Percentiles rank a stretch among this genome's conserved stretches.
Conservation (phyloP, 2,113 vertebrate species). For the Pseudorhombus dupliciocellatus region DNA sequence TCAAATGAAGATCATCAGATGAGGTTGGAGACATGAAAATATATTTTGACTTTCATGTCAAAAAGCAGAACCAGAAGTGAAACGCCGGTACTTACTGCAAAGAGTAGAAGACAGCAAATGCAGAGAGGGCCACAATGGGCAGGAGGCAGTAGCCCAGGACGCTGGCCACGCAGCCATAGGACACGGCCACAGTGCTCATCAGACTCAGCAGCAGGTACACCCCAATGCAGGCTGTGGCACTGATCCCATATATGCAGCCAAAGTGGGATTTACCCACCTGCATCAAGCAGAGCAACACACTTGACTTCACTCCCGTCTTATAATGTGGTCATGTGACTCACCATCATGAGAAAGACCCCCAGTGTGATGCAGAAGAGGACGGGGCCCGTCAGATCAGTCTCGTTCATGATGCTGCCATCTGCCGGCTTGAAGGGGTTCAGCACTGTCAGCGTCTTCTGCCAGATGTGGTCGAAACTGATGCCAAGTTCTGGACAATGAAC, state of each 20-base stretch:
- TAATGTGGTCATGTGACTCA: slow-evolving; percentile 52
- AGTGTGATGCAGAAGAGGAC: slow-evolving; percentile 86
- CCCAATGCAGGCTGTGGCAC: slow-evolving; percentile 83
- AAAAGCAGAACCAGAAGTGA: neutral
- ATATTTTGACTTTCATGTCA: neutral
- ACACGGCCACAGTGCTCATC: slow-evolving; percentile 85
- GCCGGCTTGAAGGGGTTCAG: slow-evolving; percentile 89
- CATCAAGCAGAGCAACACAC: neutral
- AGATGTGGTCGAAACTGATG: slow-evolving; percentile 92
- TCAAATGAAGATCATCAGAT: neutral
- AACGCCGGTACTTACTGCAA: slow-evolving; percentile 82
- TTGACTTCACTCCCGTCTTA: neutral
- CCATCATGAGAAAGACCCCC: slow-evolving; percentile 86
- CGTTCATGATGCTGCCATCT: slow-evolving; percentile 93
- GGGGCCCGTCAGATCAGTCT: slow-evolving; percentile 89
- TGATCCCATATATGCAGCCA: slow-evolving; percentile 88
- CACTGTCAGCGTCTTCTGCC: slow-evolving; percentile 92
- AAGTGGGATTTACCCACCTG: slow-evolving; percentile 92
- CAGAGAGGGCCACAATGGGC: slow-evolving; percentile 88
- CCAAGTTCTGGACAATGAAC: slow-evolving; percentile 85
- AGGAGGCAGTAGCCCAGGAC: slow-evolving; percentile 90
- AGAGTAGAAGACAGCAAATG: slow-evolving; percentile 82
- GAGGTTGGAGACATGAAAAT: neutral
- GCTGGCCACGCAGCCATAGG: slow-evolving; percentile 87
- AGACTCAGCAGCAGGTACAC: slow-evolving; percentile 86